Percentiles rank a stretch among this genome's conserved stretches.
These are phyloP conservation scores for Saguinus imperator DNA, from an alignment of 2,113 vertebrate genomes.

Conservation along the genomic window DNA sequence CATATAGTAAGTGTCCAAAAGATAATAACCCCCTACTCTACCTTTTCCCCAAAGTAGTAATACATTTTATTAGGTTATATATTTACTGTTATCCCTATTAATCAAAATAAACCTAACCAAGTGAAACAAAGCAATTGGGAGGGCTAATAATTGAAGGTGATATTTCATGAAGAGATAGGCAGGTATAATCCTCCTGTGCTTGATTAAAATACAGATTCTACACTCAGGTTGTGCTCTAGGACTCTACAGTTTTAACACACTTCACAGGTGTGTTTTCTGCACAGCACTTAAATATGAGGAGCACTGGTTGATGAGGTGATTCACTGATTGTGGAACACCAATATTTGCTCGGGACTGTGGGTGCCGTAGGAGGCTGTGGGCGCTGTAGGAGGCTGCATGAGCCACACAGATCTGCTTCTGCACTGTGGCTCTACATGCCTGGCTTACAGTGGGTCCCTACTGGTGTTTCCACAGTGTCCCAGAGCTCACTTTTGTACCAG, in stretches of 20 bases:
- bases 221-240: not conserved
- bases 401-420: not conserved
- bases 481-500: not conserved
- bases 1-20: not conserved
- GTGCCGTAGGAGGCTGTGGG: not conserved
- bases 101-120: not conserved
- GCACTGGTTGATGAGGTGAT: not conserved
- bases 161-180: not conserved
- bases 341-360: accelerated
- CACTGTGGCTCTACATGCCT: not conserved
- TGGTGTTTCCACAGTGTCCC: not conserved
- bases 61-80: not conserved
- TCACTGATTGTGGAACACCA: not conserved
- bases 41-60: not conserved
- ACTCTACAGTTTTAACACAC: not conserved
- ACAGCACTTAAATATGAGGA: not conserved
- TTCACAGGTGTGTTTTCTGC: not conserved
- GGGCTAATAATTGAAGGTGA: not conserved
- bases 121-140: not conserved
- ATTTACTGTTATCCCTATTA: not conserved
- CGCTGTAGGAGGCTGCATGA: not conserved
- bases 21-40: not conserved
- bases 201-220: not conserved
- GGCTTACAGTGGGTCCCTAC: not conserved
- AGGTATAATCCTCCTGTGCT: not conserved